Evolutionary conservation across 1,140 invertebrate species (phyloP).

Genomic region (Leptopilina clavipes): DNA sequence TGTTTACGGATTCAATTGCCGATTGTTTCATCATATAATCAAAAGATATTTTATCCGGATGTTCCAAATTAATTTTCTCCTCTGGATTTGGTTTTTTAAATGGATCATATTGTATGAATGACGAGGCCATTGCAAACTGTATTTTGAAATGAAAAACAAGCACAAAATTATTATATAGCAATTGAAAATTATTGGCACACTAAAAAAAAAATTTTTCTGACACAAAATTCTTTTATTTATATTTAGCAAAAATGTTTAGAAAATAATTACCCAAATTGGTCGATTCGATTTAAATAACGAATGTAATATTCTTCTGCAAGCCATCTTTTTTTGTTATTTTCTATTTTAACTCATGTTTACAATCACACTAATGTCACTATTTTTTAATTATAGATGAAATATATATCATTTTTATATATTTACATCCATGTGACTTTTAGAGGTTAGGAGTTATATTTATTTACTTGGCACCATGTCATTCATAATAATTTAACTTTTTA

Average conservation of each 20-base stretch:
- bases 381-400: not conserved
- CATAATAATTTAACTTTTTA: no score
- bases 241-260: not conserved
- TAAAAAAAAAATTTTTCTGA: not conserved
- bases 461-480: no score
- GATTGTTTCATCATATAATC: constrained; percentile 70
- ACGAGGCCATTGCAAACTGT: constrained; percentile 53
- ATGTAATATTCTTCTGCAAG: constrained; percentile 46
- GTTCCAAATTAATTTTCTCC: constrained; percentile 59
- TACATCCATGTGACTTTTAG: no score
- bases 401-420: not conserved
- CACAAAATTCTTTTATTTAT: not conserved
- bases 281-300: constrained; percentile 45
- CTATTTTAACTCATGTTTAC: not conserved
- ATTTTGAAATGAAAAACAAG: constrained; percentile 41
- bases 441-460: no score
- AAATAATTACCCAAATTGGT: constrained; percentile 49
- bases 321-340: constrained; percentile 42
- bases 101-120: constrained; percentile 52
- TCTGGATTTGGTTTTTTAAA: constrained; percentile 51
- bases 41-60: constrained; percentile 59
- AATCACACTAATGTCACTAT: constrained; percentile 16
- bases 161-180: constrained; percentile 6
- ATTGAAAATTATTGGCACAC: not conserved
- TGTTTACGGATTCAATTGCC: constrained; percentile 66